Percentiles rank a stretch among this genome's conserved stretches.
phyloP scores from a whole-genome alignment of 2,797 vertebrate species.

The Enteromius trimaculatus region DNA sequence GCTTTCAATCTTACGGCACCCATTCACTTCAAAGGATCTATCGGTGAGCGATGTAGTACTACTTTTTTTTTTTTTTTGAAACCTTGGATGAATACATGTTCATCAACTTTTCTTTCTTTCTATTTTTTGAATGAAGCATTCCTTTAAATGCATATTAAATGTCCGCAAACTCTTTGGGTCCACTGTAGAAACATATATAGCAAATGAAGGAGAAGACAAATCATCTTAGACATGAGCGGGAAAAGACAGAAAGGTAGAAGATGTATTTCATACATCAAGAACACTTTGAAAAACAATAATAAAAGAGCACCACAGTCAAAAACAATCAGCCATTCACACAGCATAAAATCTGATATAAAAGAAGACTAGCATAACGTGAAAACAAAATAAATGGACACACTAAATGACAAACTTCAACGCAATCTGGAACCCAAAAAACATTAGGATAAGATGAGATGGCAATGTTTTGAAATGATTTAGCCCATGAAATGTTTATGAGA shows the following conservation, averaged over 20 bases:
- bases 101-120: background rate
- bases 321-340: background rate
- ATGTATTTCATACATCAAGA: slow-evolving; percentile 8
- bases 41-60: background rate
- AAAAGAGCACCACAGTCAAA: slow-evolving; percentile 6
- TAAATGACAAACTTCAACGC: background rate
- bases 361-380: background rate
- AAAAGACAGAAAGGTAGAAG: background rate
- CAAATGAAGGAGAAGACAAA: background rate
- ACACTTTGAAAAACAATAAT: background rate
- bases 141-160: background rate
- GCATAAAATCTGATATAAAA: background rate
- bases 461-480: slow-evolving; percentile 41
- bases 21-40: background rate
- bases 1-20: background rate
- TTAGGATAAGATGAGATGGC: slow-evolving; percentile 13
- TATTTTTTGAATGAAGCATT: background rate
- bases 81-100: background rate
- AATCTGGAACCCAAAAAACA: background rate
- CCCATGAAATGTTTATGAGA: slow-evolving; percentile 18
- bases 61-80: background rate
- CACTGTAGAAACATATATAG: slow-evolving; percentile 12
- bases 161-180: background rate
- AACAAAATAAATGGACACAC: background rate
- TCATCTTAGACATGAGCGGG: background rate